A percentile compares a stretch with the other conserved stretches of the same genome.
Conservation (phyloP, 2,888 invertebrate species). For the Lithophane semibrunnea region DNA sequence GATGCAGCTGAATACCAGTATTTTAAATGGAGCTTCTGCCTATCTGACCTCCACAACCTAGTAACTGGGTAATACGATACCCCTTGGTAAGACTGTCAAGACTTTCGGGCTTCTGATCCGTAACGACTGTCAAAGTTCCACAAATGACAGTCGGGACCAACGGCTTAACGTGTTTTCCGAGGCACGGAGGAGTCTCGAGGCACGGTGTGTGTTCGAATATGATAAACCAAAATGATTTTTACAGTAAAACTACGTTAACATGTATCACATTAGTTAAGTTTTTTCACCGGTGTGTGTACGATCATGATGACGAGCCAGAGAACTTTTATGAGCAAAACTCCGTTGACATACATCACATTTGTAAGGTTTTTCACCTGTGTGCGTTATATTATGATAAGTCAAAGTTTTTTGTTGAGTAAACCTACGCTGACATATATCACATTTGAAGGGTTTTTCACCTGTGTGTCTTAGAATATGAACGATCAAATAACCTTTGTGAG, state of each 20-base stretch:
- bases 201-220: too few relatives aligned
- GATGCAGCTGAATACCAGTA: too few relatives aligned
- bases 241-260: not conserved
- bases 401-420: not conserved
- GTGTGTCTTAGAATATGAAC: not conserved
- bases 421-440: not conserved
- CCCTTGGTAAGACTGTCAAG: too few relatives aligned
- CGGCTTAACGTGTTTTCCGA: too few relatives aligned
- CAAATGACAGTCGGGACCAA: too few relatives aligned
- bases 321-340: not conserved
- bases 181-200: too few relatives aligned
- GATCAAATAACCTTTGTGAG: not conserved
- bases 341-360: not conserved
- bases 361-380: not conserved
- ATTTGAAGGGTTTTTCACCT: not conserved
- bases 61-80: too few relatives aligned
- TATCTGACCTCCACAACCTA: too few relatives aligned
- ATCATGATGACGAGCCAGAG: not conserved
- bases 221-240: too few relatives aligned
- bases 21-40: too few relatives aligned
- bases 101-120: too few relatives aligned
- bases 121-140: too few relatives aligned
- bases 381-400: not conserved
- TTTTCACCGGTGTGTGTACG: not conserved
- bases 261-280: not conserved